Evolutionary conservation across 2,888 invertebrate genomes (phyloP).

Genomic region (Drosophila paracracens): DNA sequence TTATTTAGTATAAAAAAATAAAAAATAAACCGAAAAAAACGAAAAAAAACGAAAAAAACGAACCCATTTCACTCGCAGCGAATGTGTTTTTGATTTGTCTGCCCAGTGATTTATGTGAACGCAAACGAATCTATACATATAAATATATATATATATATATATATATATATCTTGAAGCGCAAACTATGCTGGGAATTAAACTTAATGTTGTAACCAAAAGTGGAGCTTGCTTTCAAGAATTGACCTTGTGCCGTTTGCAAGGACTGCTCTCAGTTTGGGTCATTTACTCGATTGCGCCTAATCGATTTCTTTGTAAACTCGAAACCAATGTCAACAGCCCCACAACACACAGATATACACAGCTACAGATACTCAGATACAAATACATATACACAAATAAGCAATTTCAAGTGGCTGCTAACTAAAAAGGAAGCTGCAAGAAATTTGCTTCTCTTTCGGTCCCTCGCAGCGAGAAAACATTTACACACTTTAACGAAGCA

Average conservation of each 20-base stretch:
- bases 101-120: constrained; percentile 50
- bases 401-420: constrained; percentile 63
- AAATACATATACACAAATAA: constrained; percentile 49
- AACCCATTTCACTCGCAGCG: constrained; percentile 1
- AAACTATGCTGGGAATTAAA: constrained; percentile 13
- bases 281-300: constrained; percentile 82
- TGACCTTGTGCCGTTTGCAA: constrained; percentile 61
- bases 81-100: constrained; percentile 60
- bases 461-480: constrained; percentile 70
- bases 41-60: background rate
- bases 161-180: background rate
- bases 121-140: constrained; percentile 15
- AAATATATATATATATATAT: background rate
- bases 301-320: constrained; percentile 83
- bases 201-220: constrained; percentile 24
- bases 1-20: constrained; percentile 5
- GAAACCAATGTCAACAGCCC: constrained; percentile 84
- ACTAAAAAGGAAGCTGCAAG: constrained; percentile 59
- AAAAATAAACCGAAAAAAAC: background rate
- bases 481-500: constrained; percentile 80
- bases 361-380: constrained; percentile 28
- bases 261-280: constrained; percentile 63
- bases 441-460: constrained; percentile 57
- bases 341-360: constrained; percentile 44
- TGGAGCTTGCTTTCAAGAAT: constrained; percentile 10